Evolutionary conservation across 2,797 vertebrate species (phyloP).

Genomic region (Sebastiscus tertius): DNA sequence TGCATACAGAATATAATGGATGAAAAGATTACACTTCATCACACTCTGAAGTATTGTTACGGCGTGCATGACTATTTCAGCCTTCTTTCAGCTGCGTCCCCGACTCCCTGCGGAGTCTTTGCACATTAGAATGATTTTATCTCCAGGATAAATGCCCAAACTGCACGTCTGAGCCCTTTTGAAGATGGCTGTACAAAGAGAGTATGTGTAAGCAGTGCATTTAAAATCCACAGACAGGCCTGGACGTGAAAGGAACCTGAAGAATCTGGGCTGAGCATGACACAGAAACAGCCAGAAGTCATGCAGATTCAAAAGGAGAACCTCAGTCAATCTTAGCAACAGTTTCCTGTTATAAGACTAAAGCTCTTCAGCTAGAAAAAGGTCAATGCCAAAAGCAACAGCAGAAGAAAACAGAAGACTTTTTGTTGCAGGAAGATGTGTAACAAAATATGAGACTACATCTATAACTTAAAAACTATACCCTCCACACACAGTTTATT

Average conservation of each 20-base stretch:
- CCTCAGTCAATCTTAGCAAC: background rate
- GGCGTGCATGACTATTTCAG: too few species aligned
- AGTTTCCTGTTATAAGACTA: background rate
- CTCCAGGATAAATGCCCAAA: background rate
- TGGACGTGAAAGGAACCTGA: conserved; percentile 32
- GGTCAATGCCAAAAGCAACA: background rate
- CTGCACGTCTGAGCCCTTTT: background rate
- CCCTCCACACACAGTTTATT: background rate
- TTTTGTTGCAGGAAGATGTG: background rate
- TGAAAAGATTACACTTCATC: too few species aligned
- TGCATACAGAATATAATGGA: too few species aligned
- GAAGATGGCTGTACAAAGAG: background rate
- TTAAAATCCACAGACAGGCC: conserved; percentile 12
- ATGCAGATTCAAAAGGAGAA: conserved; percentile 17
- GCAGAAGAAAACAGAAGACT: background rate
- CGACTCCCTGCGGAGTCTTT: background rate
- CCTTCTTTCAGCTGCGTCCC: too few species aligned
- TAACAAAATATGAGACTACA: background rate
- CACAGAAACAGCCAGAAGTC: background rate
- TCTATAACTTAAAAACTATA: too few species aligned
- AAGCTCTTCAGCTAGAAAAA: too few species aligned
- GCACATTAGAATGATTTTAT: background rate
- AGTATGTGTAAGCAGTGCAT: background rate
- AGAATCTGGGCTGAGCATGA: conserved; percentile 12
- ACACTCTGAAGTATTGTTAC: too few species aligned